These are phyloP conservation scores for Nymphicus hollandicus DNA, from an alignment of 2,113 vertebrate species.

Conservation along the genomic window DNA sequence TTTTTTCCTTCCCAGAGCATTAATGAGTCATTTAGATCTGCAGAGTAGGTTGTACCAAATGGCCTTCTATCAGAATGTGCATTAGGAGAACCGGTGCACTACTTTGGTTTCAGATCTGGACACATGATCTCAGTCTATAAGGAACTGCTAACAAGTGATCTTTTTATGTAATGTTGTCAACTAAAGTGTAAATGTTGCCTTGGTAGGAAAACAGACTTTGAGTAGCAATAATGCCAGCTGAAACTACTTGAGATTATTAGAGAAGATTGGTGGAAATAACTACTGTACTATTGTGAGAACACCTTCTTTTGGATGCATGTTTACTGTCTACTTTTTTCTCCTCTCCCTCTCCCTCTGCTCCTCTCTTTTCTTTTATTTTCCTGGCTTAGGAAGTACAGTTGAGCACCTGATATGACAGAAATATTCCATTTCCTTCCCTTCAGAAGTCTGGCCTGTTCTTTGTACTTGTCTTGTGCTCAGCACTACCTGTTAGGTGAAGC, in stretches of 20 bases:
- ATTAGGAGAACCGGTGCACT: background rate
- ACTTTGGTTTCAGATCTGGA: background rate
- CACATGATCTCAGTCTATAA: background rate
- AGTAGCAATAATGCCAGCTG: background rate
- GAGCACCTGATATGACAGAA: background rate
- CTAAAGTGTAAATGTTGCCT: background rate
- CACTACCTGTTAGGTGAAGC: background rate
- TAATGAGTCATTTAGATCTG: conserved; percentile 28
- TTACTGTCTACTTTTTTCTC: background rate
- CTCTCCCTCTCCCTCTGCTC: background rate
- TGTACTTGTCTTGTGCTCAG: background rate
- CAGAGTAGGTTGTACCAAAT: background rate
- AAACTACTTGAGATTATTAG: background rate
- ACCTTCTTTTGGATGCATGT: background rate
- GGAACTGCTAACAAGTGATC: background rate
- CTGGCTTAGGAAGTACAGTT: background rate
- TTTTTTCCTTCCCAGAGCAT: background rate
- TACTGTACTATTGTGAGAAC: background rate
- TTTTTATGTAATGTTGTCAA: background rate
- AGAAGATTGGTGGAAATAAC: background rate
- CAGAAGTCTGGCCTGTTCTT: background rate
- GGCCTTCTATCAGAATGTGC: background rate
- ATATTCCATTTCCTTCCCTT: background rate
- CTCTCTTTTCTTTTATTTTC: background rate
- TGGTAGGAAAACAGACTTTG: background rate